These are phyloP conservation scores for Galendromus occidentalis DNA, from an alignment of 1,140 invertebrate genomes.

Conservation along the genomic window DNA sequence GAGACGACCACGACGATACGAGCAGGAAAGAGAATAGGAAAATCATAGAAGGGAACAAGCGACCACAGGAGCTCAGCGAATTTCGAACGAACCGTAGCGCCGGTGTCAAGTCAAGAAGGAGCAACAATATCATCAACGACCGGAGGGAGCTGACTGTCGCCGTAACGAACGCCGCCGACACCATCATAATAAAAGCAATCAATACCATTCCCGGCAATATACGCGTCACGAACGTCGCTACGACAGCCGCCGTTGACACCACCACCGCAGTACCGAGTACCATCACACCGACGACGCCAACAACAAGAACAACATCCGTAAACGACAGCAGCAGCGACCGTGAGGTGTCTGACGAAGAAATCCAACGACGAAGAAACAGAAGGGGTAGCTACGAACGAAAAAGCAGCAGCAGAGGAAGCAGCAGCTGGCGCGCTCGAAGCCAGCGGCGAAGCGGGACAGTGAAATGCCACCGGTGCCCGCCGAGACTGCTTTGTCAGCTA, in stretches of 20 bases:
- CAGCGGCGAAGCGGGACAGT: slow-evolving; percentile 16
- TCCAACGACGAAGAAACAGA: neutral
- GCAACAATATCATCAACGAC: too few relatives aligned
- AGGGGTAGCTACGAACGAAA: slow-evolving; percentile 10
- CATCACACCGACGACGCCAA: neutral
- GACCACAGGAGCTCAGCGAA: neutral
- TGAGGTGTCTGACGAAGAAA: neutral
- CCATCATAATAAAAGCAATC: too few relatives aligned
- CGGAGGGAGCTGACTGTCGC: too few relatives aligned
- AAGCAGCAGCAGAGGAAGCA: neutral
- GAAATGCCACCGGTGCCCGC: slow-evolving; percentile 13
- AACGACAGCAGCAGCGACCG: neutral
- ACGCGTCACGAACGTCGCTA: neutral
- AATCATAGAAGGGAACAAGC: neutral
- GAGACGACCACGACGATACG: too few relatives aligned
- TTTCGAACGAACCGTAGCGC: neutral
- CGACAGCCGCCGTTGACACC: neutral
- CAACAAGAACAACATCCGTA: neutral
- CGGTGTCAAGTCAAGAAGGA: too few relatives aligned
- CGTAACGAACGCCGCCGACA: too few relatives aligned
- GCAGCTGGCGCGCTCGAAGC: slow-evolving; percentile 12
- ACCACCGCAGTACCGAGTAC: neutral
- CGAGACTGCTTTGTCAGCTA: slow-evolving; percentile 8
- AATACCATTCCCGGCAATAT: too few relatives aligned
- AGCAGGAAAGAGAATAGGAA: neutral